Base-by-base conservation (phyloP, 37 sponge, comb jelly and placozoan species). In the Tethya wilhelma region DNA sequence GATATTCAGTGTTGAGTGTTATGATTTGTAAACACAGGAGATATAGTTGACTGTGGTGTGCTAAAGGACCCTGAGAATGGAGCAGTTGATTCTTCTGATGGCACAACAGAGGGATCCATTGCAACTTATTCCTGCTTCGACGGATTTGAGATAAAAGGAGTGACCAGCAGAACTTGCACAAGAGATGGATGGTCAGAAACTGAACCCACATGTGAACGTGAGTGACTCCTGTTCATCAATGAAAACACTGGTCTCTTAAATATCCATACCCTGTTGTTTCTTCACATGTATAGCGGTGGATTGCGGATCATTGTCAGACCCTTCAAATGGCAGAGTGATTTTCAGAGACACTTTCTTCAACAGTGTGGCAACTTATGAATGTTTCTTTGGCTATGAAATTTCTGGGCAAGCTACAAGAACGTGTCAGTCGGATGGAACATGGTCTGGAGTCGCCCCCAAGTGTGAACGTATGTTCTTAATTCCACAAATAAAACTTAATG, bases 181-280 rank as follows among this genome's bases (percentile, higher is more conserved):
- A 25, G 34, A 19, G 59, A 64, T 57, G 88, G 84, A 1, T 92
- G 93, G 93, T 75, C 76, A 33, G 85, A 73, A 34, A 38, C 23
- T n/a, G 89, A 40, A 31, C 93, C 93, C 31, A 80, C 85, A 4
- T 92, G 93, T 59, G 22, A 57, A 72, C 14, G 85, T 85, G 77
- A 77, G 78, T 19, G 11, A 56, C 22, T 70, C 81, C 1, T 3
- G 22, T 67, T n/a, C n/a, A n/a, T n/a, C n/a, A n/a, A n/a, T n/a
- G n/a, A n/a, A n/a, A n/a, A n/a, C n/a, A n/a, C n/a, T n/a, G n/a
- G n/a, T n/a, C n/a, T n/a, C n/a, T n/a, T n/a, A n/a, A n/a, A n/a
- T n/a, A n/a, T n/a, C n/a, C n/a, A n/a, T n/a, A n/a, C n/a, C n/a
- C n/a, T n/a, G n/a, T n/a, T n/a, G n/a, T n/a, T n/a, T n/a, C n/a